Evolutionary conservation across 30 jellyfish, hydroid and myxozoan species (phyloP), one percentile per base, ranked within the genome.

Genomic region (Pelagia noctiluca): DNA sequence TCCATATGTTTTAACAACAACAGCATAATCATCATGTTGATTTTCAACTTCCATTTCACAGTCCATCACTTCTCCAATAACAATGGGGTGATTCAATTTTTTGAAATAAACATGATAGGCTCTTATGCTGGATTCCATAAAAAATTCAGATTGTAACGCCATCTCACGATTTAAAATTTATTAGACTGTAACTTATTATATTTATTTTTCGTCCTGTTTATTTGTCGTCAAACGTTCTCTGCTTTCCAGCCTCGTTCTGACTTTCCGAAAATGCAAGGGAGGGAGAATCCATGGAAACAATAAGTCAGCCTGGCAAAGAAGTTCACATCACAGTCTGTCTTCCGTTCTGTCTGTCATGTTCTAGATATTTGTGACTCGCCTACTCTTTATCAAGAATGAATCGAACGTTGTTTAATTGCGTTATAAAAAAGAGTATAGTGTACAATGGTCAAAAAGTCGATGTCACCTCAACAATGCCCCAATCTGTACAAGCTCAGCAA

Each of bases 31-130:
- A 16, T 42, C 57, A 42, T 42, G 57, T 42, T 42, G 57, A 16
- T 42, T 42, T n/a, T n/a, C n/a, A n/a, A n/a, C n/a, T n/a, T n/a
- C n/a, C n/a, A 42, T 42, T 42, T 42, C 57, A 42, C 12, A 42
- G 12, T 42, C 57, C 57, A 42, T 42, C 12, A 42, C 57, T 42
- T 42, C 57, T 42, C 57, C 57, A 42, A 42, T 42, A 42, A 42
- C 16, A 5, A 42, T 42, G 8, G 57, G 16, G 16, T 42, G 57
- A 8, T 42, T 42, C 57, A 42, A 16, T 5, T 16, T 42, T 16
- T 42, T 42, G 12, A 8, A 42, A 42, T 54, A 54, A 54, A 54
- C 71, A 54, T 54, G 57, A 42, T 42, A 42, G 57, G 12, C 57
- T 16, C 57, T 42, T 5, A 42, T 16, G 16, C 12, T 42, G 8